phyloP scores from a whole-genome alignment of 2,797 vertebrate genomes.

The Phyllotis vaccarum region DNA sequence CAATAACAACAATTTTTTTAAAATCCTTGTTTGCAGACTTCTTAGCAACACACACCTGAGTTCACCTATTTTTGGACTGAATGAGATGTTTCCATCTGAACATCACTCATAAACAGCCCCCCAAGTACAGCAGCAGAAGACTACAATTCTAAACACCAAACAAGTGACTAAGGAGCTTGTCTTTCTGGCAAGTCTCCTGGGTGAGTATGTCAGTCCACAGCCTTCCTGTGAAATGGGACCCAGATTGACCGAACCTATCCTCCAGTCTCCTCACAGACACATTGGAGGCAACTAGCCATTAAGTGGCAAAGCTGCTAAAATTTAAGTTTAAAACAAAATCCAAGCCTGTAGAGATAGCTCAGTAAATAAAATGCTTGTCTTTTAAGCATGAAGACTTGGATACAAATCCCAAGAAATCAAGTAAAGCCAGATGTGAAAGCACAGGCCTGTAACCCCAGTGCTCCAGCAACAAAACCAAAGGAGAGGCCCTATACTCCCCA shows the following conservation, averaged over 20 bases:
- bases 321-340: not conserved
- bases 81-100: not conserved
- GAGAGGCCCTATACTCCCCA: not conserved
- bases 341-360: not conserved
- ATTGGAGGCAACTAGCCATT: not conserved
- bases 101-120: not conserved
- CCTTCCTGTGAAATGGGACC: not conserved
- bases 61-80: not conserved
- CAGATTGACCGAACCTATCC: not conserved
- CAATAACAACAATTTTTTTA: not conserved
- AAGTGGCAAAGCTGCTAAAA: not conserved
- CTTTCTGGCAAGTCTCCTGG: not conserved
- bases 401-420: not conserved
- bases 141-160: not conserved
- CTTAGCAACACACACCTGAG: fast-evolving
- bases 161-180: not conserved
- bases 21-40: not conserved
- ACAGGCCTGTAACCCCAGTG: not conserved
- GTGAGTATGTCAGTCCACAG: not conserved
- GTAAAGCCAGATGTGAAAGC: not conserved
- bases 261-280: not conserved
- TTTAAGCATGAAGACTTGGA: not conserved
- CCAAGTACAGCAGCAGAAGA: not conserved
- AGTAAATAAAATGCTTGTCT: not conserved
- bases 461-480: not conserved